Evolutionary conservation across 2,888 invertebrate genomes (phyloP).

Genomic region (Margaritifera margaritifera): DNA sequence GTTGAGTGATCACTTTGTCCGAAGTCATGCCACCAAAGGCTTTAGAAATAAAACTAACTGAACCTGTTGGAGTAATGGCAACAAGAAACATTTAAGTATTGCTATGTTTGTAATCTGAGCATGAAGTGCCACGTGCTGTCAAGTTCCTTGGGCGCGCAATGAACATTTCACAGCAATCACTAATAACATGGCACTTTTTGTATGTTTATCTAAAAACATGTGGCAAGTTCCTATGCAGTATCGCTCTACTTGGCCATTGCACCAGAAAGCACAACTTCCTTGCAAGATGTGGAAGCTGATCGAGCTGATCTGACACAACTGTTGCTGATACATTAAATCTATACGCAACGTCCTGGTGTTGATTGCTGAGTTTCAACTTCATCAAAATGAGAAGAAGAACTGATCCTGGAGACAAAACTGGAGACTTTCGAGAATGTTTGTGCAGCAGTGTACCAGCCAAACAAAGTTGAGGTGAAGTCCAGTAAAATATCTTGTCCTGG

Average conservation of each 20-base stretch:
- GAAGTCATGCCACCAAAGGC: conserved; percentile 21
- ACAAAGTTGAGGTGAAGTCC: no score
- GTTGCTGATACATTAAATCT: conserved; percentile 7
- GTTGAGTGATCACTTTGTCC: conserved; percentile 23
- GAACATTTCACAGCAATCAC: conserved; percentile 30
- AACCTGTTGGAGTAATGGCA: conserved; percentile 23
- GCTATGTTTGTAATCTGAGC: conserved; percentile 30
- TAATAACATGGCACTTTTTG: conserved; percentile 14
- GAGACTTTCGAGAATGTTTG: no score
- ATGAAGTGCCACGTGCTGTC: conserved; percentile 19
- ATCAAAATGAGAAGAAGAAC: conserved; percentile 17
- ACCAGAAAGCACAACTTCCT: conserved; percentile 14
- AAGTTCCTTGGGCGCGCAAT: conserved; percentile 25
- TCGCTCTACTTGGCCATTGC: conserved; percentile 30
- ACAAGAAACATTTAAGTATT: conserved; percentile 26
- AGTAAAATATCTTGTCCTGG: no score
- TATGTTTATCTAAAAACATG: conserved; percentile 19
- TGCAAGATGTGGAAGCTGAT: conserved; percentile 12
- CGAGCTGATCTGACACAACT: conserved; percentile 20
- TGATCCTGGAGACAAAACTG: background rate
- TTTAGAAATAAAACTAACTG: conserved; percentile 18
- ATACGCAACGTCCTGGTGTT: conserved; percentile 18
- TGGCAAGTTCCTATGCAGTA: conserved; percentile 13
- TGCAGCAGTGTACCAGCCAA: no score
- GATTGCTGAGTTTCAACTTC: conserved; percentile 20